Conservation (phyloP, 30 jellyfish, hydroid and myxozoan genomes). For the Phacellophora camtschatica region DNA sequence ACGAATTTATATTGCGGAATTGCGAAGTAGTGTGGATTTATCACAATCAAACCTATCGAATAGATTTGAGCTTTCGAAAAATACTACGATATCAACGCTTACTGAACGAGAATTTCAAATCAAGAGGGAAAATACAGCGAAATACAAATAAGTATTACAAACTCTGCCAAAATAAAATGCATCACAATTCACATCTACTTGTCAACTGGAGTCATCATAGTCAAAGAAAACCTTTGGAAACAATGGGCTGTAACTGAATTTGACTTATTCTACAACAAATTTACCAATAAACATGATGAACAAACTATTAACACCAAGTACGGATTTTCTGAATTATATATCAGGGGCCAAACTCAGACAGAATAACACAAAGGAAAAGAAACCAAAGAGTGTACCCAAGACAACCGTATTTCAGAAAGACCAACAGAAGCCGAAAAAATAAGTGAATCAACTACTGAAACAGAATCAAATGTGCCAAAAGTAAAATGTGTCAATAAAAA, state of each 20-base stretch:
- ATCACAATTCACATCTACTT: background rate
- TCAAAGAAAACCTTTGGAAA: slow-evolving; percentile 2
- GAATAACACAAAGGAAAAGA: background rate
- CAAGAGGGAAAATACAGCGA: slow-evolving; percentile 5
- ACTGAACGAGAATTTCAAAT: background rate
- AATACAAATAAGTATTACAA: background rate
- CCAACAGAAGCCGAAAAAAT: background rate
- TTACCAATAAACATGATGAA: background rate
- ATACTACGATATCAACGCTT: background rate
- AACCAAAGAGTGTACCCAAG: background rate
- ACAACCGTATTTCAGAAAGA: background rate
- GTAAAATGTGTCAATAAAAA: background rate
- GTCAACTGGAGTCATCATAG: background rate
- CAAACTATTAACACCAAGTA: too few relatives aligned
- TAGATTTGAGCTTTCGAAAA: background rate
- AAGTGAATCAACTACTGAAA: too few relatives aligned
- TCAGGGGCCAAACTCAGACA: too few relatives aligned
- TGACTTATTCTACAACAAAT: background rate
- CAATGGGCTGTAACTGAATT: background rate
- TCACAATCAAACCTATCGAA: background rate
- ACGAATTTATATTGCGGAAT: background rate
- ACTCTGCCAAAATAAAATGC: background rate
- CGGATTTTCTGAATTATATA: background rate
- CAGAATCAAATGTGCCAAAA: background rate
- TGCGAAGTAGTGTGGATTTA: background rate